Base-by-base conservation (phyloP, 2,797 vertebrate species). In the Lemur catta region DNA sequence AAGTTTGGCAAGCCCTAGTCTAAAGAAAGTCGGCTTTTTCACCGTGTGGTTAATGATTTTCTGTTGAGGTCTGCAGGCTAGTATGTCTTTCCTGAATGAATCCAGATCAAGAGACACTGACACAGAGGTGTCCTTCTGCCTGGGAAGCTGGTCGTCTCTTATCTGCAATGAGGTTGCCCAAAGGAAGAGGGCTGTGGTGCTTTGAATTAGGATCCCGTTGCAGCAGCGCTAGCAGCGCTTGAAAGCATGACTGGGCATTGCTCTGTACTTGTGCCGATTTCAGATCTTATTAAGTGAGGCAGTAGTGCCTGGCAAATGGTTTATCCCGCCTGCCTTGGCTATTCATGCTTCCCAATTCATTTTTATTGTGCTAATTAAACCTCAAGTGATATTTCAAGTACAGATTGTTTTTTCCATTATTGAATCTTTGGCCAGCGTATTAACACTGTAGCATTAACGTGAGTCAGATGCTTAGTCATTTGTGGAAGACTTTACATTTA, bases 301-400 rank as follows among this genome's bases (percentile, higher is more conserved):
- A 97, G 80, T 85, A 88, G 95, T 97, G 95, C 96, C 95, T 98
- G 95, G 92, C 97, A 98, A 98, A 97, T 95, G 76, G 91, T 97
- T 98, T 89, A 61, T 96, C 92, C 95, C 90, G 69, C 90, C 93
- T 98, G 65, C 90, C 93, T 98, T 98, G 97, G 11, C 17, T 98
- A 84, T 97, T 98, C 95, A 88, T 94, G 96, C 76, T 57, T 98
- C 79, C 95, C 87, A 96, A 98, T 98, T 98, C 91, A 97, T 98
- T 98, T 98, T 98, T 98, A 98, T 98, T 96, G 96, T 98, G 95
- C 89, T 97, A 98, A 97, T 98, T 98, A 97, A 97, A 97, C 97
- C 97, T 97, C 92, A 96, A 98, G 96, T 94, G 96, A 97, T 96
- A 94, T 97, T 98, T 98, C 94, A 97, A 97, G 94, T 94, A 94